A percentile compares a stretch with the other conserved stretches of the same genome.
Conservation (phyloP, 2,797 vertebrate species). For the Betta splendens region DNA sequence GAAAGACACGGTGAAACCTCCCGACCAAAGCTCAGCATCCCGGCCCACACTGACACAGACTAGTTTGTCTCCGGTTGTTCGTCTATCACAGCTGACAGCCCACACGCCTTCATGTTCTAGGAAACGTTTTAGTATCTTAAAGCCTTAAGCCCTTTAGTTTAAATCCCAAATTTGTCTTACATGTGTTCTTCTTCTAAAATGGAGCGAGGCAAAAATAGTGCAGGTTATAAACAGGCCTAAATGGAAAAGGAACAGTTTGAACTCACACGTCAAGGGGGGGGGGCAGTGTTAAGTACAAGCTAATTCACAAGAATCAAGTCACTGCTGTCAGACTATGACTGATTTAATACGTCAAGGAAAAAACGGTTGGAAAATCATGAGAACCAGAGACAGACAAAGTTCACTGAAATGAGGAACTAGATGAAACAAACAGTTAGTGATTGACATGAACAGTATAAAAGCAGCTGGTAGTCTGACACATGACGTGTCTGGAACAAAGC, state of each 20-base stretch:
- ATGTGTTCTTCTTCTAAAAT: neutral
- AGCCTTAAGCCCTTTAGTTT: neutral
- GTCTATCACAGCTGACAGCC: neutral
- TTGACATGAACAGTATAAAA: neutral
- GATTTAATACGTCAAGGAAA: conserved; percentile 1
- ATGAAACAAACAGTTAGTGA: conserved; percentile 16
- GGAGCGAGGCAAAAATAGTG: neutral
- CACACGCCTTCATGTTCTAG: neutral
- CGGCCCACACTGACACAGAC: conserved; percentile 3
- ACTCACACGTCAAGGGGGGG: neutral
- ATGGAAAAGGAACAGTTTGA: neutral
- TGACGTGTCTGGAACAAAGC: neutral
- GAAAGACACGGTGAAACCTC: neutral
- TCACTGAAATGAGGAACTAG: conserved; percentile 55
- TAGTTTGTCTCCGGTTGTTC: neutral
- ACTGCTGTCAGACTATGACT: no score
- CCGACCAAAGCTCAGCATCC: neutral
- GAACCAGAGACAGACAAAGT: conserved; percentile 11
- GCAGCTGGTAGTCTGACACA: neutral
- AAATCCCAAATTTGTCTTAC: neutral
- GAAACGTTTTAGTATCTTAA: neutral
- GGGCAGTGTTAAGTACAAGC: no score
- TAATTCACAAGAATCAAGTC: neutral
- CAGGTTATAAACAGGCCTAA: neutral
- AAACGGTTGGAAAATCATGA: conserved; percentile 27